Percentiles rank a stretch among this genome's conserved stretches.
These are phyloP conservation scores for zebrafish (Danio rerio) DNA, from an alignment of 2,113 vertebrate species.

Conservation along the genomic window DNA sequence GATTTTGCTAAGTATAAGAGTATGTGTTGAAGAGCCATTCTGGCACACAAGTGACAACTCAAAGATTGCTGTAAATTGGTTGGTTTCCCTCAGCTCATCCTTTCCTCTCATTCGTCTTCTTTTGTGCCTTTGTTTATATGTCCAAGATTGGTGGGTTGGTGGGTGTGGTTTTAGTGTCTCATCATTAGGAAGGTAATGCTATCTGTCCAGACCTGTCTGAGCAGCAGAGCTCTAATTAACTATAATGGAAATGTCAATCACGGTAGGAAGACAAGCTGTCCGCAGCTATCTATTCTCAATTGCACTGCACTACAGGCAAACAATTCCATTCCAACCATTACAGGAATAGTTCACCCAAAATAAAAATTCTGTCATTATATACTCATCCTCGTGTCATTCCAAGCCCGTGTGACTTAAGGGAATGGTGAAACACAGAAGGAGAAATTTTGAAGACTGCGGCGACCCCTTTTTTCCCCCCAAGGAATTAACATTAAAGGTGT, in stretches of 20 bases:
- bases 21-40: constrained; percentile 13
- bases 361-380: neutral
- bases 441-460: neutral
- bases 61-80: constrained; percentile 29
- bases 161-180: constrained; percentile 43
- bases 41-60: constrained; percentile 29
- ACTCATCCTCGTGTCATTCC: neutral
- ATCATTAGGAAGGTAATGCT: constrained; percentile 40
- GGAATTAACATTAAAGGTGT: neutral
- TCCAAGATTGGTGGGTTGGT: constrained; percentile 21
- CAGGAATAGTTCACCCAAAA: constrained; percentile 31
- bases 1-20: neutral
- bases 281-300: constrained; percentile 16
- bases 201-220: constrained; percentile 45
- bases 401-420: neutral
- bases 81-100: neutral
- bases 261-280: constrained; percentile 39
- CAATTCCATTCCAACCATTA: constrained; percentile 3
- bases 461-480: neutral
- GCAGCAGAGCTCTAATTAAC: constrained; percentile 53
- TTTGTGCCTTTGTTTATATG: constrained; percentile 12
- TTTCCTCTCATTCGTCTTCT: neutral
- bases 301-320: constrained; percentile 15
- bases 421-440: neutral
- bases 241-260: constrained; percentile 57